phyloP scores from a whole-genome alignment of 2,888 invertebrate species.

The Ophonus ardosiacus region DNA sequence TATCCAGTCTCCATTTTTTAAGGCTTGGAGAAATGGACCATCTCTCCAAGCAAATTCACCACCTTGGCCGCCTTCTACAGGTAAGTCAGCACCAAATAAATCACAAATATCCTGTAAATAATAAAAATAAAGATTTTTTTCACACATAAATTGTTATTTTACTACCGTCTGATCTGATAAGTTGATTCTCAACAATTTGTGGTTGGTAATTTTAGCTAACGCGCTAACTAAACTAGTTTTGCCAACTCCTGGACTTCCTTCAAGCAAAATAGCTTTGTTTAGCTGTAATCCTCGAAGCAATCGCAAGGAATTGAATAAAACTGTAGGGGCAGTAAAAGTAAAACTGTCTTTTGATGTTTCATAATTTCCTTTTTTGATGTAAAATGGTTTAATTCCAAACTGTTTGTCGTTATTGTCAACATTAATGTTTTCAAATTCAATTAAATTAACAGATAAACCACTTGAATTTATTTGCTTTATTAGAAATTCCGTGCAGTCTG shows the following conservation, averaged over 20 bases:
- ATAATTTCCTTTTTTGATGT: conserved; percentile 78
- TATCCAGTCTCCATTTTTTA: conserved; percentile 97
- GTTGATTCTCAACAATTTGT: conserved; percentile 94
- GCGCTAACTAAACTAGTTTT: conserved; percentile 97
- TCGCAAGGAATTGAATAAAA: conserved; percentile 88
- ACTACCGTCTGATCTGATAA: conserved; percentile 98
- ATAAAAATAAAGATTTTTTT: background rate
- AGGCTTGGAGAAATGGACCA: conserved; percentile 95
- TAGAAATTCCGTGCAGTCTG: conserved; percentile 79
- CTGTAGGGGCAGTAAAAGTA: conserved; percentile 87
- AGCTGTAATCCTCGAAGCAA: conserved; percentile 93
- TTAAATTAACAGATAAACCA: conserved; percentile 48
- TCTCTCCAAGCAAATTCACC: conserved; percentile 97
- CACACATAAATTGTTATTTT: conserved; percentile 66
- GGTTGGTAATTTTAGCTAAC: conserved; percentile 89
- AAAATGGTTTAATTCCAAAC: conserved; percentile 90
- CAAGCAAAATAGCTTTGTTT: conserved; percentile 94
- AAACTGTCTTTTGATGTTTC: conserved; percentile 75
- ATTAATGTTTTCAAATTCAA: conserved; percentile 63
- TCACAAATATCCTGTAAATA: conserved; percentile 91
- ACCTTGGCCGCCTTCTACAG: conserved; percentile 89
- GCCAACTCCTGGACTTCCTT: conserved; percentile 98
- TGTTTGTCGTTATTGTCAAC: conserved; percentile 73
- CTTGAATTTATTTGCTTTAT: conserved; percentile 76
- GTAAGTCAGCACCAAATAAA: conserved; percentile 98